These are phyloP conservation scores for Drosophila nannoptera DNA, from an alignment of 1,140 invertebrate genomes.

Conservation along the genomic window DNA sequence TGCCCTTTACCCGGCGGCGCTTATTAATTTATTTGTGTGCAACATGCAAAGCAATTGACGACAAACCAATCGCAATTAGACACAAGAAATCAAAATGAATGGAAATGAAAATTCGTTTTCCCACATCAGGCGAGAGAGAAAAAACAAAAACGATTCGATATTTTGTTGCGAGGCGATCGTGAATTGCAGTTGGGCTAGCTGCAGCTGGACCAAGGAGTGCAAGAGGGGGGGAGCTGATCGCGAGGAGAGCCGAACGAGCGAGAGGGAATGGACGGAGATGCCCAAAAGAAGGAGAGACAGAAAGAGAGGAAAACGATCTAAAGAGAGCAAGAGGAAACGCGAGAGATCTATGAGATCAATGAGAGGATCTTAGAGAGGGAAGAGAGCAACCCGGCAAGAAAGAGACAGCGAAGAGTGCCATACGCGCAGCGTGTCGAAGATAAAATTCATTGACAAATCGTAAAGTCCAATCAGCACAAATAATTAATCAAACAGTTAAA, in stretches of 20 bases:
- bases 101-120: conserved; percentile 46
- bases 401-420: neutral
- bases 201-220: too few species aligned
- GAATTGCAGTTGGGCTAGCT: conserved; percentile 16
- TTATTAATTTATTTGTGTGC: conserved; percentile 76
- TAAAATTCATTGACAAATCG: conserved; percentile 39
- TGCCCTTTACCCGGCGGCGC: conserved; percentile 4
- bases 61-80: conserved; percentile 74
- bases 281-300: too few species aligned
- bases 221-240: too few species aligned
- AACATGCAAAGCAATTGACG: conserved; percentile 77
- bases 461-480: conserved; percentile 35
- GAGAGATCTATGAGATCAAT: too few species aligned
- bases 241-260: too few species aligned
- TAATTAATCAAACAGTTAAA: conserved; percentile 35
- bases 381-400: too few species aligned
- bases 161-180: conserved; percentile 14
- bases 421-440: conserved; percentile 5
- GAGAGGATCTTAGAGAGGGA: too few species aligned
- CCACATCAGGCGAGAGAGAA: neutral
- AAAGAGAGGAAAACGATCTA: too few species aligned
- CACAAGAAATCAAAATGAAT: conserved; percentile 53
- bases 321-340: too few species aligned
- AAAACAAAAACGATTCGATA: too few species aligned
- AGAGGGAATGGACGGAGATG: too few species aligned